Evolutionary conservation across 2,888 invertebrate genomes (phyloP).

Genomic region (Blastobasis adustella): DNA sequence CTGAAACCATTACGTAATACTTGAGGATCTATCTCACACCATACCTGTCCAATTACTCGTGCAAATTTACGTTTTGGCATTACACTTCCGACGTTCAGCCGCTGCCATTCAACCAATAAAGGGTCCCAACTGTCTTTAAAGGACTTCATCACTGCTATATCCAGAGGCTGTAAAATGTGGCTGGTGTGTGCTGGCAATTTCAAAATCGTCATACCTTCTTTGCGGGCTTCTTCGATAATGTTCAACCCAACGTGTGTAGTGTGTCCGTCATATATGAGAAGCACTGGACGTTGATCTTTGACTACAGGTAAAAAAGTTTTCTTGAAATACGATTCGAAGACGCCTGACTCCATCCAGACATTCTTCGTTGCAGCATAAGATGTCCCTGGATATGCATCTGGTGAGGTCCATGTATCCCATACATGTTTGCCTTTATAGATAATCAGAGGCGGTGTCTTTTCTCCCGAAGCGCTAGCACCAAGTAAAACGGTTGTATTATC

Average conservation of each 20-base stretch:
- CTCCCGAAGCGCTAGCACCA: conserved; percentile 15
- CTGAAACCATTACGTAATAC: conserved; percentile 1
- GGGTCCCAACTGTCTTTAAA: conserved; percentile 15
- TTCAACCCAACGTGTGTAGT: conserved; percentile 14
- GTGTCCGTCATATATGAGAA: conserved; percentile 14
- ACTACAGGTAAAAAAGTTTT: conserved; percentile 15
- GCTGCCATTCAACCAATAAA: conserved; percentile 11
- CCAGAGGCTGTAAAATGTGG: conserved; percentile 19
- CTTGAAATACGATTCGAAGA: conserved; percentile 22
- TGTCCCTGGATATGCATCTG: conserved; percentile 14
- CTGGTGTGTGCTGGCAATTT: conserved; percentile 22
- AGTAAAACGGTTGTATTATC: conserved; percentile 20
- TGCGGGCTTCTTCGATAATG: conserved; percentile 13
- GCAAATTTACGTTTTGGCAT: conserved; percentile 11
- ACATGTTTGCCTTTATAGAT: conserved; percentile 18
- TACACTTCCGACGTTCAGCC: conserved; percentile 6
- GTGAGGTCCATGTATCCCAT: conserved; percentile 25
- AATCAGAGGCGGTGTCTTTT: conserved; percentile 20
- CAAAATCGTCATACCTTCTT: conserved; percentile 19
- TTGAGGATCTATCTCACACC: background rate
- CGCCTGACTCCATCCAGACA: conserved; percentile 30
- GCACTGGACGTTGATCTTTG: conserved; percentile 12
- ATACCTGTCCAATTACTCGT: conserved; percentile 9
- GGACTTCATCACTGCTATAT: conserved; percentile 14
- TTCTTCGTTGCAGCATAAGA: conserved; percentile 25